Evolutionary conservation across 2,888 invertebrate genomes (phyloP).

Genomic region (Nesidiocoris tenuis): DNA sequence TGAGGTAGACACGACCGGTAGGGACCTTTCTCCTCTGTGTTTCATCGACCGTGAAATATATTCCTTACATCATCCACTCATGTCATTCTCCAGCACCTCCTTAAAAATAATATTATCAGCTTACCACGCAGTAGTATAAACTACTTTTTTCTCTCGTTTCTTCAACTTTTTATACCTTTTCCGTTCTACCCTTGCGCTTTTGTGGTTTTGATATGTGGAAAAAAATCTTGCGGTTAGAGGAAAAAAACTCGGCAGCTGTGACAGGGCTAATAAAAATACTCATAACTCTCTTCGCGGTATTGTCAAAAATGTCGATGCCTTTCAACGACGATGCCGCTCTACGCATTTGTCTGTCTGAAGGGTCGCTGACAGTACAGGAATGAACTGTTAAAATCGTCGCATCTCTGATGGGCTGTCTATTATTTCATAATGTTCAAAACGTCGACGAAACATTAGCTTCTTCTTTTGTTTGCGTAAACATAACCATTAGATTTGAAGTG

Average conservation of each 20-base stretch:
- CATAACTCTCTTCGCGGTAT: not conserved
- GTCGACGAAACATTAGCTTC: not conserved
- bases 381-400: not conserved
- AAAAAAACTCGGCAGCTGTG: not conserved
- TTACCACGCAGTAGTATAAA: not conserved
- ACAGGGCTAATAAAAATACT: not conserved
- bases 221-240: not conserved
- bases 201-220: not conserved
- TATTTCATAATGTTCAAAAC: not conserved
- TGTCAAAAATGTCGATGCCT: no score
- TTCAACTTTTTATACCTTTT: not conserved
- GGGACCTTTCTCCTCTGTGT: not conserved
- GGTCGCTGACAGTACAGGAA: not conserved
- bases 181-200: not conserved
- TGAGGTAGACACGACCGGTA: not conserved
- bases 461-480: not conserved
- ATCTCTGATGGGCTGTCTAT: not conserved
- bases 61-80: not conserved
- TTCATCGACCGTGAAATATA: not conserved
- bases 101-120: not conserved
- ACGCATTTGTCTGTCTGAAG: not conserved
- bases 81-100: not conserved
- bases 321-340: not conserved
- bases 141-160: not conserved
- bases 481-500: not conserved